phyloP scores from a whole-genome alignment of 2,797 vertebrate species.

The Sebastes hubbsi region DNA sequence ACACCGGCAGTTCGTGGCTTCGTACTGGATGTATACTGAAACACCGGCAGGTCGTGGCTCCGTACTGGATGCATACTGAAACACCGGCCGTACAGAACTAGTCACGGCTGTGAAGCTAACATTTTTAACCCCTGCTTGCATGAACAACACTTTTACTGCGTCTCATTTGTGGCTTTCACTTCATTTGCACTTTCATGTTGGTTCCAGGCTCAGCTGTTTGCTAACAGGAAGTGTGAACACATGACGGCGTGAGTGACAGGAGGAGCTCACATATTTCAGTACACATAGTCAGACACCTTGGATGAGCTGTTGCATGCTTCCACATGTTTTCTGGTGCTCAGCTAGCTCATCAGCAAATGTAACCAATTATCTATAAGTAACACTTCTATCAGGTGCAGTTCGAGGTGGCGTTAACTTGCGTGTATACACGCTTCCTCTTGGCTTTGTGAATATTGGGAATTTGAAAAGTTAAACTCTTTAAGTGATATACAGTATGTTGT shows the following conservation, averaged over 20 bases:
- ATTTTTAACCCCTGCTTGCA: too few relatives aligned
- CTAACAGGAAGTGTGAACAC: not conserved
- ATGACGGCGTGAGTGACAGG: not conserved
- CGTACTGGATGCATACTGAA: too few relatives aligned
- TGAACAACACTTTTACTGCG: not conserved
- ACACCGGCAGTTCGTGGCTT: too few relatives aligned
- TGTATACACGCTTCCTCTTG: not conserved
- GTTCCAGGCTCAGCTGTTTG: not conserved
- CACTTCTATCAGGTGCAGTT: not conserved
- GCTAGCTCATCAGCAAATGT: not conserved
- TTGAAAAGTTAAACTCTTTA: not conserved
- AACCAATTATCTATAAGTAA: not conserved
- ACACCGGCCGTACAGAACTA: too few relatives aligned
- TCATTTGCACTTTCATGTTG: conserved; percentile 8
- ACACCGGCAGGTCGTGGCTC: too few relatives aligned
- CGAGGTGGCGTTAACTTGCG: not conserved
- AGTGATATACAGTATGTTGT: not conserved
- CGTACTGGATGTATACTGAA: too few relatives aligned
- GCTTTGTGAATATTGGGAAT: not conserved
- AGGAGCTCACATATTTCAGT: not conserved
- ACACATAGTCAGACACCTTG: not conserved
- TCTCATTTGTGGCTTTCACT: not conserved
- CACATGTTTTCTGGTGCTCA: not conserved
- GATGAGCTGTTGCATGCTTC: not conserved
- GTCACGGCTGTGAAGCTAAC: too few relatives aligned